phyloP scores from a whole-genome alignment of 2,113 vertebrate genomes.

The Calyptommatus sinebrachiatus region DNA sequence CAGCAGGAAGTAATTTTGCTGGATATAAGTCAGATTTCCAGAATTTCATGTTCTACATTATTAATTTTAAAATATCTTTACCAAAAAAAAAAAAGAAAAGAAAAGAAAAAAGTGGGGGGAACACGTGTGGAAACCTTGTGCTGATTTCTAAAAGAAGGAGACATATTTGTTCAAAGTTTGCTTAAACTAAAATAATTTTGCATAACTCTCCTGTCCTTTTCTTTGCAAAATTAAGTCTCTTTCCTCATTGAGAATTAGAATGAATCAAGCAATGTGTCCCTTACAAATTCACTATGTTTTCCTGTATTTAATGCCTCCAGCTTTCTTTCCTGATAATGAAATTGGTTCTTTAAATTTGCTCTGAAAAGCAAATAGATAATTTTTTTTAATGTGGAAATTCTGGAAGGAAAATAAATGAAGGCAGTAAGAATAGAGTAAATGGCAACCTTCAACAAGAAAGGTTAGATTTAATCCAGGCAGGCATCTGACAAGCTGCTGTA shows the following conservation, averaged over 20 bases:
- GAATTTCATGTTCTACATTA: conserved; percentile 98
- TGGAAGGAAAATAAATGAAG: conserved; percentile 84
- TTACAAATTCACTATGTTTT: conserved; percentile 75
- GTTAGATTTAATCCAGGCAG: conserved; percentile 96
- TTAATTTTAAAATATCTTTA: conserved; percentile 76
- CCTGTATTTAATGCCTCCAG: conserved; percentile 73
- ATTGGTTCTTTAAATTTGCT: conserved; percentile 77
- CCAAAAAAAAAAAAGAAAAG: neutral
- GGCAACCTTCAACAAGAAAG: conserved; percentile 93
- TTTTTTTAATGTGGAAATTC: conserved; percentile 87
- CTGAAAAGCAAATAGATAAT: conserved; percentile 84
- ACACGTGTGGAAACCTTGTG: conserved; percentile 61
- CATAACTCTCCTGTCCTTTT: conserved; percentile 79
- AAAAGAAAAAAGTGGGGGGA: too few relatives aligned
- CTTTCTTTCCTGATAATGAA: conserved; percentile 75
- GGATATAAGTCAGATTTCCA: conserved; percentile 99
- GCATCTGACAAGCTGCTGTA: conserved; percentile 94
- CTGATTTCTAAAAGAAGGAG: conserved; percentile 73
- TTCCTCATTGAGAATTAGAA: conserved; percentile 74
- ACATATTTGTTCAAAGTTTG: conserved; percentile 84
- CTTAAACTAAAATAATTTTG: conserved; percentile 83
- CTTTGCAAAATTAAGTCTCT: conserved; percentile 77
- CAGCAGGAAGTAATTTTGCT: conserved; percentile 99
- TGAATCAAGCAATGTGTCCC: conserved; percentile 72
- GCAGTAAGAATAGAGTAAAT: conserved; percentile 93